Percentiles rank a stretch among this genome's conserved stretches.
phyloP scores from a whole-genome alignment of 2,113 vertebrate species.

The Monarcha castaneiventris region DNA sequence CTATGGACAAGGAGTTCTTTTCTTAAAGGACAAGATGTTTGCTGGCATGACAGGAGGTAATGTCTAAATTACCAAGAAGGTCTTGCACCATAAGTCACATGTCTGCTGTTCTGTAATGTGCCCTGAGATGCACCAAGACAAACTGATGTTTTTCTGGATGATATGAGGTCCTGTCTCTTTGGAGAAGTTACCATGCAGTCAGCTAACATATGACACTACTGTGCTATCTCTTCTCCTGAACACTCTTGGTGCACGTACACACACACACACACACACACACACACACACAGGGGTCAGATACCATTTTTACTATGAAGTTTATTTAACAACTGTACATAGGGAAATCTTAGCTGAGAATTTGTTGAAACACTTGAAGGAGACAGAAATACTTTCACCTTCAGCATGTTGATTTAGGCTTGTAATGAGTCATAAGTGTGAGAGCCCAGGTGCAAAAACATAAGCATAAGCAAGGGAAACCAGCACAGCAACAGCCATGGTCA shows the following conservation, averaged over 20 bases:
- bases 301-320: neutral
- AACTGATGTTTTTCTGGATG: neutral
- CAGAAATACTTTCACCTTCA: neutral
- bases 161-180: neutral
- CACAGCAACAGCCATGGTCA: neutral
- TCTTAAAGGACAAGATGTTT: neutral
- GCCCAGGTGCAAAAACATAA: neutral
- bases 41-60: neutral
- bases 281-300: neutral
- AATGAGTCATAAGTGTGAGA: neutral
- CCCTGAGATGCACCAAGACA: neutral
- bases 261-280: neutral
- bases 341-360: neutral
- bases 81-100: slow-evolving; percentile 9
- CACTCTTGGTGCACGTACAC: accelerated
- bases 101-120: neutral
- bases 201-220: neutral
- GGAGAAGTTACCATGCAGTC: neutral
- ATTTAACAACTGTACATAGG: neutral
- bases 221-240: neutral
- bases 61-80: neutral
- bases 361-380: neutral
- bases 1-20: neutral
- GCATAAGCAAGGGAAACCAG: neutral
- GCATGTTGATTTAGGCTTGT: neutral